Conservation (phyloP, 2,888 invertebrate genomes). For the Dexiosoma caninum region DNA sequence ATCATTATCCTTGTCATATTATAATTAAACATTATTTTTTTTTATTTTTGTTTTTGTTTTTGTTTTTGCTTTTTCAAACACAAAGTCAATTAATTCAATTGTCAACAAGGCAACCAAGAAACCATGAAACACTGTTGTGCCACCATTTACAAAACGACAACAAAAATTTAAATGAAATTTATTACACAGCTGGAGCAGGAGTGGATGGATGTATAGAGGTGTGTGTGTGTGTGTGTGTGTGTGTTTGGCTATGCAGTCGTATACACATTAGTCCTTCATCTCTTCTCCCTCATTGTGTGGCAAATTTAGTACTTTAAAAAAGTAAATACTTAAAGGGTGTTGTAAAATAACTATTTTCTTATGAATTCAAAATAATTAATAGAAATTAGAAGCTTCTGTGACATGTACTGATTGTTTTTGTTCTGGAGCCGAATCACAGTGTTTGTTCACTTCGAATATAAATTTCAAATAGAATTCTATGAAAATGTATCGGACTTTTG, state of each 20-base stretch:
- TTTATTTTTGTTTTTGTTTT: background rate
- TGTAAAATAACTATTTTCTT: background rate
- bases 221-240: too few species aligned
- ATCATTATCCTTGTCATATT: background rate
- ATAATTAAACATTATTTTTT: background rate
- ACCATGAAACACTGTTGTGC: constrained; percentile 31
- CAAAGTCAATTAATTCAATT: constrained; percentile 54
- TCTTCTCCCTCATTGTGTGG: background rate
- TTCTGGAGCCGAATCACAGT: too few species aligned
- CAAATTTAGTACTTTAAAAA: constrained; percentile 10
- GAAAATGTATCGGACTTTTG: too few species aligned
- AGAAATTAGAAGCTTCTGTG: too few species aligned
- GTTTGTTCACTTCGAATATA: too few species aligned
- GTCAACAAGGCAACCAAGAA: constrained; percentile 44
- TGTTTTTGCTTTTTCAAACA: constrained; percentile 27
- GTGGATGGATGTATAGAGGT: too few species aligned
- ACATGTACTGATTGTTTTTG: too few species aligned
- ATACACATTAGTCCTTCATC: constrained; percentile 21
- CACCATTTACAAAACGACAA: constrained; percentile 19
- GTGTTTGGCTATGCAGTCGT: too few species aligned
- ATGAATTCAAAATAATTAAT: too few species aligned
- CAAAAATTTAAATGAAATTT: constrained; percentile 20
- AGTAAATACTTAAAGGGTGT: background rate
- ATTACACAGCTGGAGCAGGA: constrained; percentile 3
- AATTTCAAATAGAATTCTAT: too few species aligned